A percentile compares a stretch with the other conserved stretches of the same genome.
phyloP scores from a whole-genome alignment of 2,113 vertebrate genomes.

The Bothrops jararaca region DNA sequence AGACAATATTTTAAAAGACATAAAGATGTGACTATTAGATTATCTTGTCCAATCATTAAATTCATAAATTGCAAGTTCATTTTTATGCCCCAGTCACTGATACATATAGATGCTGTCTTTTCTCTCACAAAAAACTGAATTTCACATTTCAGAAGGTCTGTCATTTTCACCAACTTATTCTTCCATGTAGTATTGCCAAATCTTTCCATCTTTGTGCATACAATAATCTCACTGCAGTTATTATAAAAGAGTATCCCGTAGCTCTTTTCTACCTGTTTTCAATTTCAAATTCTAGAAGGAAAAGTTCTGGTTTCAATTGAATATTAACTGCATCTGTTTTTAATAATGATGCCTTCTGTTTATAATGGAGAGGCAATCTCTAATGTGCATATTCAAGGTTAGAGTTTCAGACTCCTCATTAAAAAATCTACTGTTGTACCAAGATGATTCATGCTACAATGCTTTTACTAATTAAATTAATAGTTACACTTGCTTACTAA shows the following conservation, averaged over 20 bases:
- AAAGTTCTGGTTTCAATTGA: neutral
- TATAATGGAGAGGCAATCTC: slow-evolving; percentile 20
- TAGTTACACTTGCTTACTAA: slow-evolving; percentile 70
- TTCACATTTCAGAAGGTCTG: neutral
- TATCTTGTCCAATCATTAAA: neutral
- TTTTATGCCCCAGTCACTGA: neutral
- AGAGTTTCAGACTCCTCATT: slow-evolving; percentile 64
- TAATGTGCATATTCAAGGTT: slow-evolving; percentile 42
- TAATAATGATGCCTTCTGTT: slow-evolving; percentile 27
- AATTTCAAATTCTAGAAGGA: neutral
- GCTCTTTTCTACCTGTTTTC: neutral
- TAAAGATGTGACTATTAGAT: neutral
- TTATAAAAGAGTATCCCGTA: neutral
- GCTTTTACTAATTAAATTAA: slow-evolving; percentile 77
- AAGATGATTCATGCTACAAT: slow-evolving; percentile 62
- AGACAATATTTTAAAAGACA: neutral
- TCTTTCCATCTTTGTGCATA: neutral
- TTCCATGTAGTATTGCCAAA: neutral
- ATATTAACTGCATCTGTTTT: slow-evolving; percentile 16
- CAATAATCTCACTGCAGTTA: neutral
- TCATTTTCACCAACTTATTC: neutral
- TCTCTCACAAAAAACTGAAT: neutral
- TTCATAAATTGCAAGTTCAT: neutral
- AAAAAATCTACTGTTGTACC: slow-evolving; percentile 54
- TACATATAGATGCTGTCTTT: neutral